A percentile compares a stretch with the other conserved stretches of the same genome.
Conservation (phyloP, 92 coral and sea anemone genomes). For the Parazoanthus atlanticus region DNA sequence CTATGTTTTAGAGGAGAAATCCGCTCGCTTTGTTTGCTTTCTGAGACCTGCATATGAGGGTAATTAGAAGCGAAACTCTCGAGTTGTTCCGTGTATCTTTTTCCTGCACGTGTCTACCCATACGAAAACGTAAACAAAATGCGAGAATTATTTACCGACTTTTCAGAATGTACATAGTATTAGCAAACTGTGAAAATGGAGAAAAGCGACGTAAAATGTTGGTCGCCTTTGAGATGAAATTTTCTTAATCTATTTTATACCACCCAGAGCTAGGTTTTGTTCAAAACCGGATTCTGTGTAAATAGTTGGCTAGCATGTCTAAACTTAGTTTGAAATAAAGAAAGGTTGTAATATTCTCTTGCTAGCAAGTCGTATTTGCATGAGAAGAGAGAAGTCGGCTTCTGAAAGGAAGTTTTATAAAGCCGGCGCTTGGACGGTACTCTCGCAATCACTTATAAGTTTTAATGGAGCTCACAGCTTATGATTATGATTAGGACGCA, state of each 20-base stretch:
- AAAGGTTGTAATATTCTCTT: slow-evolving; percentile 28
- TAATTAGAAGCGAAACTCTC: slow-evolving; percentile 26
- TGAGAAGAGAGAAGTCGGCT: slow-evolving; percentile 41
- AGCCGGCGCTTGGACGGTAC: slow-evolving; percentile 6
- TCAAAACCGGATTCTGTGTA: slow-evolving; percentile 32
- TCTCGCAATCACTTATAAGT: slow-evolving; percentile 22
- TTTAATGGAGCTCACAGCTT: slow-evolving; percentile 35
- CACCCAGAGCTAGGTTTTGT: slow-evolving; percentile 44
- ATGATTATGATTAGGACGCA: slow-evolving; percentile 16
- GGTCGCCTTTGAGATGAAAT: slow-evolving; percentile 32
- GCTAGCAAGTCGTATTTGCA: slow-evolving; percentile 18
- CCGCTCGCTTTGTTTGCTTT: slow-evolving; percentile 47
- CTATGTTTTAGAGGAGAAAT: slow-evolving; percentile 34
- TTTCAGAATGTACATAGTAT: slow-evolving; percentile 32
- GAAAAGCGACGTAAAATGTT: slow-evolving; percentile 3
- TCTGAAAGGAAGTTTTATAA: slow-evolving; percentile 12
- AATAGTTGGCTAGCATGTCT: slow-evolving; percentile 38
- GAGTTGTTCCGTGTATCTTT: slow-evolving; percentile 26
- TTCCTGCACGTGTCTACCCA: slow-evolving; percentile 33
- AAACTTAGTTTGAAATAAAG: slow-evolving; percentile 24
- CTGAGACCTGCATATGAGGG: slow-evolving; percentile 19
- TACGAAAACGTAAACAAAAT: slow-evolving; percentile 35
- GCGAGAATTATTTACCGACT: slow-evolving; percentile 29
- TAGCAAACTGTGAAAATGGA: slow-evolving; percentile 37
- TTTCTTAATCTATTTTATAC: slow-evolving; percentile 36